Evolutionary conservation across 2,888 invertebrate genomes (phyloP), one percentile per base, ranked within the genome.

Genomic region (Microplitis manilae): DNA sequence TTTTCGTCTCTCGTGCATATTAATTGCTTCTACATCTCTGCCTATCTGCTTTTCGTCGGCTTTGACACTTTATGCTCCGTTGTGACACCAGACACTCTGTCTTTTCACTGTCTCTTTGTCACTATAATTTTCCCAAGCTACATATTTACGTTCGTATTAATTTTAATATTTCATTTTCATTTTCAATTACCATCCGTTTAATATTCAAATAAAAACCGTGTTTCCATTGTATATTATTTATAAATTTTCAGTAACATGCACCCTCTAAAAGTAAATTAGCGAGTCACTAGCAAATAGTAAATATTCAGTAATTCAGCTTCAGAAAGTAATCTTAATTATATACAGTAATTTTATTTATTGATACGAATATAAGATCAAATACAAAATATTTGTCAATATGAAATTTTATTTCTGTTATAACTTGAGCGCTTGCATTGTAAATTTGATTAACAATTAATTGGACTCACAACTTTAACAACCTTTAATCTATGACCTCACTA

Each of bases 1-100:
- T 80, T 72, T 80, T 30, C 79, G 74, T 79, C 77, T 83, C 78
- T 76, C 79, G 83, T 80, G 87, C 86, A 88, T 88, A 88, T 88
- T 88, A 88, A 88, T 87, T 84, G 81, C 67, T 41, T 39, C 50
- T 59, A 41, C 30, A 60, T 13, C 65, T 40, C 17, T 20, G 13
- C 17, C 15, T 40, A 17, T 13, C 30, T 2, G 60, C 20, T 41
- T n/a, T 69, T 72, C 17, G 60, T 61, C n/a, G 68, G 41, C 68
- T 77, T 77, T 77, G 73, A 67, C 67, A 68, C 65, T 40, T 59
- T 30, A 41, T 41, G 62, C 38, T 17, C 30, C 9, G 15, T 20
- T 13, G 62, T 15, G 13, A 50, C 50, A 50, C 13, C 50, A 50
- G 13, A 50, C 50, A 2, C 13, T 13, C 9, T 50, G 50, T 50